These are phyloP conservation scores for Junonia oenone DNA, from an alignment of 2,888 invertebrate genomes.

Conservation along the genomic window DNA sequence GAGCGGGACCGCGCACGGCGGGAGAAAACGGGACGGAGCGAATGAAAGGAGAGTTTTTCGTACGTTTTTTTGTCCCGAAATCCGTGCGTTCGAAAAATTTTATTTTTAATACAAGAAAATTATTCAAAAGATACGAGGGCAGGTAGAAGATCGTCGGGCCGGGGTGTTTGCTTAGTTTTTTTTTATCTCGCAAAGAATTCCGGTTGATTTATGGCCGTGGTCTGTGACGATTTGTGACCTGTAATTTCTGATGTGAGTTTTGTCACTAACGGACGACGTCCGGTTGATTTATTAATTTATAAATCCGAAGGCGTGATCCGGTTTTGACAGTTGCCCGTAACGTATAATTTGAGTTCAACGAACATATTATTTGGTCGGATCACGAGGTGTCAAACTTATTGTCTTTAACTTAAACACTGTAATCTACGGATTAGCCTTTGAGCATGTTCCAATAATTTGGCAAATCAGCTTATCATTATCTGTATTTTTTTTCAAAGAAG, in stretches of 20 bases:
- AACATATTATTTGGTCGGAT: constrained; percentile 35
- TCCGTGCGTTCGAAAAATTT: constrained; percentile 71
- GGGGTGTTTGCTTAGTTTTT: constrained; percentile 73
- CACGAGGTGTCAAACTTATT: constrained; percentile 31
- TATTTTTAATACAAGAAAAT: constrained; percentile 76
- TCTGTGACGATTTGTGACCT: constrained; percentile 77
- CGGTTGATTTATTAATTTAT: constrained; percentile 73
- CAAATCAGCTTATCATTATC: not conserved
- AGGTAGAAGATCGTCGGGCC: constrained; percentile 69
- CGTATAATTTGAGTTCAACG: constrained; percentile 47
- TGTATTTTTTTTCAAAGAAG: not conserved
- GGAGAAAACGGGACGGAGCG: constrained; percentile 42
- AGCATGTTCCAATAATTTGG: not conserved
- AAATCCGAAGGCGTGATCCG: constrained; percentile 49
- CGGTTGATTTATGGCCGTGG: constrained; percentile 68
- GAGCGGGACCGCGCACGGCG: constrained; percentile 42
- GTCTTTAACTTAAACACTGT: constrained; percentile 22
- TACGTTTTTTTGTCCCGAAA: constrained; percentile 72
- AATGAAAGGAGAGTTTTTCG: constrained; percentile 66
- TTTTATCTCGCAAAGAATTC: constrained; percentile 68
- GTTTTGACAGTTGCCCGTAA: constrained; percentile 62
- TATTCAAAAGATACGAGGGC: constrained; percentile 74
- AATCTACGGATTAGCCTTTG: constrained; percentile 3
- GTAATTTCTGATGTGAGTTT: constrained; percentile 74
- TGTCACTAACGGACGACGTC: constrained; percentile 62